Conservation (phyloP, 2,113 vertebrate genomes). For the Phyllostomus hastatus region DNA sequence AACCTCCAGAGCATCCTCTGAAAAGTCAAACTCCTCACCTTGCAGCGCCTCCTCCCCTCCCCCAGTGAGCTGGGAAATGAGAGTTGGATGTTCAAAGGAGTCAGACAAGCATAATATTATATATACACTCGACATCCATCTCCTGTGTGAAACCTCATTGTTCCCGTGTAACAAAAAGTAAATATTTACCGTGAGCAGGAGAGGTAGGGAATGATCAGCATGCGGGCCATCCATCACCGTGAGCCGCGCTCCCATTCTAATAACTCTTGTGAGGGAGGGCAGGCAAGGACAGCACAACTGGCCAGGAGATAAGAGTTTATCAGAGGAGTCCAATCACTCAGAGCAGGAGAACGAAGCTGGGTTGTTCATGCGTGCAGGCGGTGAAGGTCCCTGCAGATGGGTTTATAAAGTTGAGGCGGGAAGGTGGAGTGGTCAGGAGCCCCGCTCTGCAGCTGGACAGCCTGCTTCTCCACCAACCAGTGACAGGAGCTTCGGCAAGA, state of each 20-base stretch:
- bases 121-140: slow-evolving; percentile 49
- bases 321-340: neutral
- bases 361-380: neutral
- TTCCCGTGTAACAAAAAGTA: slow-evolving; percentile 60
- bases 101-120: slow-evolving; percentile 53
- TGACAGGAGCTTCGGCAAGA: neutral
- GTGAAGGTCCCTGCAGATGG: neutral
- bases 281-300: neutral
- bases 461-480: neutral
- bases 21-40: slow-evolving; percentile 23
- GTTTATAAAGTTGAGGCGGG: neutral
- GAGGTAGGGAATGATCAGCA: slow-evolving; percentile 51
- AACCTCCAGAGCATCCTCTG: neutral
- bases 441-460: neutral
- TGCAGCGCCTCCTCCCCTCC: neutral
- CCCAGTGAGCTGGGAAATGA: slow-evolving; percentile 18
- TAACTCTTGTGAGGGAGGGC: slow-evolving; percentile 2
- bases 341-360: neutral
- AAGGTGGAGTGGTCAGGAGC: neutral
- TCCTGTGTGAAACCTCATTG: slow-evolving; percentile 43
- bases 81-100: slow-evolving; percentile 26
- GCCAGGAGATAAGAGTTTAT: slow-evolving; percentile 40
- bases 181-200: slow-evolving; percentile 70
- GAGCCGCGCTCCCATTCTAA: slow-evolving; percentile 36
- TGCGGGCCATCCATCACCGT: slow-evolving; percentile 56